Percentiles rank a stretch among this genome's conserved stretches.
Conservation (phyloP, 2,113 vertebrate genomes). For the Ramphastos sulfuratus region DNA sequence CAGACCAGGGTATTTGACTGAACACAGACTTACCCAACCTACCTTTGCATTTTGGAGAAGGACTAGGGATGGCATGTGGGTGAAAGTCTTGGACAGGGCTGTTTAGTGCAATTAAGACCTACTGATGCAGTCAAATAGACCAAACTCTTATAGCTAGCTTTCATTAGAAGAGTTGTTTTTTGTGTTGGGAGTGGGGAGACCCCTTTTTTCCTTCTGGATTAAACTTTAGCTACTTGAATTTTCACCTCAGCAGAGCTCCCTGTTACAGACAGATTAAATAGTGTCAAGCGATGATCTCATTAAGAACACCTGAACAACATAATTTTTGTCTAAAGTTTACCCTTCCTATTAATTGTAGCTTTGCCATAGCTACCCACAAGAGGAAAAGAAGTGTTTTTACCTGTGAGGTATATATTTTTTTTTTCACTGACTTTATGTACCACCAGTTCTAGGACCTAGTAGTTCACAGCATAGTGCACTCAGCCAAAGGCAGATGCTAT, state of each 20-base stretch:
- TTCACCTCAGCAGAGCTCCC: constrained; percentile 14
- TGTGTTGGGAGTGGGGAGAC: accelerated
- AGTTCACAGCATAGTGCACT: neutral
- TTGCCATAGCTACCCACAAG: constrained; percentile 2
- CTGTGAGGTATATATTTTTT: neutral
- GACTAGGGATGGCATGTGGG: neutral
- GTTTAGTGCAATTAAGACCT: neutral
- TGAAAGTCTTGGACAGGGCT: neutral
- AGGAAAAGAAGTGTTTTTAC: neutral
- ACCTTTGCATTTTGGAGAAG: neutral
- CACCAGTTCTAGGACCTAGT: neutral
- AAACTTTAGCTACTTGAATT: constrained; percentile 12
- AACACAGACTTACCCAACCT: neutral
- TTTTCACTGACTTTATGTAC: neutral
- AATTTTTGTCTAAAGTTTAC: constrained; percentile 1
- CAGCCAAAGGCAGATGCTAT: neutral
- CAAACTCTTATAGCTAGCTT: neutral
- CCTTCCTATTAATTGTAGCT: constrained; percentile 34
- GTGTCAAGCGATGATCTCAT: constrained; percentile 22
- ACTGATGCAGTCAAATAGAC: neutral
- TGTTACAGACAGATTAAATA: neutral
- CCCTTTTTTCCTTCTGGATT: neutral
- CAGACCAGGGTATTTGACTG: neutral
- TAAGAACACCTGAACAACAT: constrained; percentile 17
- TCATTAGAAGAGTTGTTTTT: neutral